Base-by-base conservation (phyloP, 2,113 vertebrate genomes). In the Triplophysa siluroides region DNA sequence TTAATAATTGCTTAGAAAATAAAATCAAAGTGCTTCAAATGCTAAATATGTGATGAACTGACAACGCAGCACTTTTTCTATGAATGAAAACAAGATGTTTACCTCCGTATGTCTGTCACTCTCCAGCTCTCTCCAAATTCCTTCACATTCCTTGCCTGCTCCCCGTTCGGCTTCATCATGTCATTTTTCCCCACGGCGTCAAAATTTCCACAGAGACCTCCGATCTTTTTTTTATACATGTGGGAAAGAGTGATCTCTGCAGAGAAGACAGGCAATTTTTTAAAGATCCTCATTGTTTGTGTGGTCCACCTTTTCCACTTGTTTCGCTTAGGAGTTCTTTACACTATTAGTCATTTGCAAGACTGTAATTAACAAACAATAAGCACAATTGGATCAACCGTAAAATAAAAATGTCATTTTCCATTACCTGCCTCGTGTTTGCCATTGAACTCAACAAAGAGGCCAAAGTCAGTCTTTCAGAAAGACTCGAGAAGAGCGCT, bases 381-480 rank as follows among this genome's bases (percentile, higher is more conserved):
- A 50, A 50, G 10, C 2, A 50, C 14, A 1, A 50, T 50, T 38
- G 4, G 18, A 54, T 21, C 19, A 58, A 9, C 54, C 2, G 7
- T 18, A 18, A 58, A 58, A n/a, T 21, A 21, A 58, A 58, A 58
- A 21, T n/a, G 7, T 6, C 1, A 19, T n/a, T 56, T 4, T 19
- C 2, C 54, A 23, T 86, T 92, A 96, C 95, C 94, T 91, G 93
- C 88, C 83, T 84, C 90, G 76, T 88, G 84, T 21, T 21, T 64
- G 68, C 92, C 91, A 82, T 93, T 88, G 78, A 92, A 96, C 54
- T 90, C 87, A 33, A 95, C 47, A 0, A 90, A 90, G n/a, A 96
- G 88, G n/a, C 95, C 95, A 86, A 96, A 96, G 85, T 95, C 94
- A 4, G 95, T 94, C 82, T 91, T n/a, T 90, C 72, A 96, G 76